Conservation (phyloP, 2,113 vertebrate genomes). For the Gadus macrocephalus region DNA sequence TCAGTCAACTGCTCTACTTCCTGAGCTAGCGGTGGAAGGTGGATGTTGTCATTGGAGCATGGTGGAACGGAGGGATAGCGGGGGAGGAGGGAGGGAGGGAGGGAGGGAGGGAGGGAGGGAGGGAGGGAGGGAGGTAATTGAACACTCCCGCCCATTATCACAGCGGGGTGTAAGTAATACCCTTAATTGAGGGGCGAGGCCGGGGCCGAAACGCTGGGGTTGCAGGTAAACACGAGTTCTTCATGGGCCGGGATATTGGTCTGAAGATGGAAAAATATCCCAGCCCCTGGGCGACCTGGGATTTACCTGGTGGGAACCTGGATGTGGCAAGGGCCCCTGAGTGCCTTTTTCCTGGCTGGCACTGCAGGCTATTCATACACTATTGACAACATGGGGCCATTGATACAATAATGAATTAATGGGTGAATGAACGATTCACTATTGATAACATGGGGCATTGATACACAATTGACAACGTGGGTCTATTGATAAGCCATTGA, state of each 20-base stretch:
- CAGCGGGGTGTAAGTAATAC: constrained; percentile 27
- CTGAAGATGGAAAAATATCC: not conserved
- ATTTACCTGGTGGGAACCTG: too few relatives aligned
- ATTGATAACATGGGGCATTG: too few relatives aligned
- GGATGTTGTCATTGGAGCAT: too few relatives aligned
- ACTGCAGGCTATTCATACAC: too few relatives aligned
- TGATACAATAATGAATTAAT: too few relatives aligned
- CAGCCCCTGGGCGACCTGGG: not conserved
- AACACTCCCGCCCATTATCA: constrained; percentile 44
- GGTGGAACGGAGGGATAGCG: not conserved
- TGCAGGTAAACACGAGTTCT: constrained; percentile 26
- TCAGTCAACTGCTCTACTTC: too few relatives aligned
- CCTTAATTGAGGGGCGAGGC: constrained; percentile 15
- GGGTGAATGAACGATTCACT: too few relatives aligned
- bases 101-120: constrained; percentile 16
- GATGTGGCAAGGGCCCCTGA: too few relatives aligned
- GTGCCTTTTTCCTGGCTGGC: too few relatives aligned
- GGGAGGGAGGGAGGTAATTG: constrained; percentile 37
- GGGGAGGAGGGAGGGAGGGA: not conserved
- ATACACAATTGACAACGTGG: too few relatives aligned
- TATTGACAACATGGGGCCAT: too few relatives aligned
- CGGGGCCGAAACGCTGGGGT: not conserved
- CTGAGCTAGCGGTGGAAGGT: too few relatives aligned
- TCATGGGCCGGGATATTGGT: not conserved
- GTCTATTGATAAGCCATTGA: not conserved